Conservation (phyloP, 2,797 vertebrate genomes). For the Manis javanica region DNA sequence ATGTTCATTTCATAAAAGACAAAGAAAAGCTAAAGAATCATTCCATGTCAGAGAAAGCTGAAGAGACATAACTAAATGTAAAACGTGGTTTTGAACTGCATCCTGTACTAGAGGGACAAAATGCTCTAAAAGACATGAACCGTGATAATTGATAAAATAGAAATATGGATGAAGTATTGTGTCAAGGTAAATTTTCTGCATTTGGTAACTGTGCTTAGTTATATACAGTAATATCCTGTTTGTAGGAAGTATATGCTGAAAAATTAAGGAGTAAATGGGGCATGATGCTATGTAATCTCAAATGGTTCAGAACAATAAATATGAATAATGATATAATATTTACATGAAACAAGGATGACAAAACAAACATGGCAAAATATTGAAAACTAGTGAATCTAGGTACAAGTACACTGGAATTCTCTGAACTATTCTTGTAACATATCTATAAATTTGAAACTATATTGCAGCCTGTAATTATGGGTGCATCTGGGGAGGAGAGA, state of each 20-base stretch:
- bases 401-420: not conserved
- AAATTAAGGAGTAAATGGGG: not conserved
- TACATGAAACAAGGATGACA: not conserved
- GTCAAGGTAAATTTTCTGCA: not conserved
- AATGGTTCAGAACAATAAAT: not conserved
- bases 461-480: not conserved
- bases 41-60: not conserved
- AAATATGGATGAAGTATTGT: not conserved
- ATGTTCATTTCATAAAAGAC: not conserved
- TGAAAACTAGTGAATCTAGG: not conserved
- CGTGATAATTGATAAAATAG: not conserved
- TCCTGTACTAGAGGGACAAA: not conserved
- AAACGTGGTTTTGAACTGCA: not conserved
- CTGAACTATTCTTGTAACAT: not conserved
- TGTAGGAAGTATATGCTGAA: not conserved
- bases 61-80: not conserved
- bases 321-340: not conserved
- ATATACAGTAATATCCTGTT: not conserved
- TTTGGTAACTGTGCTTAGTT: not conserved
- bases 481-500: not conserved
- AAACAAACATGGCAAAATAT: not conserved
- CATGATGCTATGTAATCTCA: not conserved
- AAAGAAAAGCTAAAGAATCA: not conserved
- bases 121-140: not conserved
- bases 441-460: conserved; percentile 10